Percentiles rank a stretch among this genome's conserved stretches.
Evolutionary conservation across 2,113 vertebrate species (phyloP).

Genomic region (Sinosuthora webbiana): DNA sequence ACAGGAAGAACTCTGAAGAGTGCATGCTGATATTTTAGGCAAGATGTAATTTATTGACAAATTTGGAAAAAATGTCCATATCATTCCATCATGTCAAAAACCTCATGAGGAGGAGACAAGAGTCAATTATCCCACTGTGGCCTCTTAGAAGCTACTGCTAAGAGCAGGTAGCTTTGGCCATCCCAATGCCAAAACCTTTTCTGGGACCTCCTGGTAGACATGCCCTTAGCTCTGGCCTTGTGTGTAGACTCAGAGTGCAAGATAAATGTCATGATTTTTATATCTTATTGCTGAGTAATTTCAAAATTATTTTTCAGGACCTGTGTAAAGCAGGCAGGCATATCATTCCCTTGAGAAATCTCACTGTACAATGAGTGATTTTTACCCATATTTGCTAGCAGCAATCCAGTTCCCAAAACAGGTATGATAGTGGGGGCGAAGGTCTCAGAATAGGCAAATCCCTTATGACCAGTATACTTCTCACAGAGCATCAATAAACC

Average conservation of each 20-base stretch:
- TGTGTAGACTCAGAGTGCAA: not conserved
- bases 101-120: not conserved
- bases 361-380: not conserved
- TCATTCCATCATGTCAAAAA: not conserved
- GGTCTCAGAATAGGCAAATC: not conserved
- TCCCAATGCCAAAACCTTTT: not conserved
- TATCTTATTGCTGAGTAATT: not conserved
- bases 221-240: not conserved
- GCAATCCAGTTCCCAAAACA: not conserved
- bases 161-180: not conserved
- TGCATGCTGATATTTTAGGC: fast-evolving
- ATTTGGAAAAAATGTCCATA: not conserved
- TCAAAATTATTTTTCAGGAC: not conserved
- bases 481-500: not conserved
- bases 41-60: not conserved
- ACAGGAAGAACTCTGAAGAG: not conserved
- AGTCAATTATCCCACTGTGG: not conserved
- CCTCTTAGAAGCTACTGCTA: not conserved
- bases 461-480: not conserved
- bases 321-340: not conserved
- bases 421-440: not conserved
- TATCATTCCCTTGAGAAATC: not conserved
- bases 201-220: not conserved
- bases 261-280: not conserved
- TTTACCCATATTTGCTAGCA: not conserved